Conservation (phyloP, 2,888 invertebrate species). For the Malacosoma neustria region DNA sequence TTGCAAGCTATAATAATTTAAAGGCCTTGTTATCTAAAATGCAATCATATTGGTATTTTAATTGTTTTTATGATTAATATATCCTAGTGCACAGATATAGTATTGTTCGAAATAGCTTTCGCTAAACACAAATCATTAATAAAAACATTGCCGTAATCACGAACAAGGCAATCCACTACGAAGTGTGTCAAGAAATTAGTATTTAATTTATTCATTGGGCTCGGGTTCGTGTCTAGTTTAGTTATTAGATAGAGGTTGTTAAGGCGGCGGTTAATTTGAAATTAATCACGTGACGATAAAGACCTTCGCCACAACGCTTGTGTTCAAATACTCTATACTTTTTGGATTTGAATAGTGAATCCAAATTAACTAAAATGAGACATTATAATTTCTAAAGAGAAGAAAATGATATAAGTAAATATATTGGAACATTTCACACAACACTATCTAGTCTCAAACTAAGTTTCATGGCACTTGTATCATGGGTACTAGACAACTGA, state of each 20-base stretch:
- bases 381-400: too few relatives aligned
- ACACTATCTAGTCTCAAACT: too few relatives aligned
- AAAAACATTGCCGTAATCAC: slow-evolving; percentile 50
- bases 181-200: slow-evolving; percentile 69
- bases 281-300: slow-evolving; percentile 32
- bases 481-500: too few relatives aligned
- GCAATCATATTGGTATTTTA: background rate
- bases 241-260: slow-evolving; percentile 45
- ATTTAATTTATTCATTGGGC: slow-evolving; percentile 67
- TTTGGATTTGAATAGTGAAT: too few relatives aligned
- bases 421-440: too few relatives aligned
- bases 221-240: slow-evolving; percentile 54
- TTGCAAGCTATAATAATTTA: background rate
- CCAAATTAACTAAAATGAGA: too few relatives aligned
- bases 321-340: too few relatives aligned
- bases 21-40: background rate
- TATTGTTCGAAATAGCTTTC: slow-evolving; percentile 20
- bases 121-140: slow-evolving; percentile 26
- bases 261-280: slow-evolving; percentile 38
- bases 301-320: too few relatives aligned
- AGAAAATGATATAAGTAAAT: too few relatives aligned
- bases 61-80: background rate
- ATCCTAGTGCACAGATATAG: background rate
- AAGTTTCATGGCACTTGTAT: too few relatives aligned
- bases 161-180: slow-evolving; percentile 57